Conservation (phyloP, 2,113 vertebrate genomes). For the Athene cunicularia region DNA sequence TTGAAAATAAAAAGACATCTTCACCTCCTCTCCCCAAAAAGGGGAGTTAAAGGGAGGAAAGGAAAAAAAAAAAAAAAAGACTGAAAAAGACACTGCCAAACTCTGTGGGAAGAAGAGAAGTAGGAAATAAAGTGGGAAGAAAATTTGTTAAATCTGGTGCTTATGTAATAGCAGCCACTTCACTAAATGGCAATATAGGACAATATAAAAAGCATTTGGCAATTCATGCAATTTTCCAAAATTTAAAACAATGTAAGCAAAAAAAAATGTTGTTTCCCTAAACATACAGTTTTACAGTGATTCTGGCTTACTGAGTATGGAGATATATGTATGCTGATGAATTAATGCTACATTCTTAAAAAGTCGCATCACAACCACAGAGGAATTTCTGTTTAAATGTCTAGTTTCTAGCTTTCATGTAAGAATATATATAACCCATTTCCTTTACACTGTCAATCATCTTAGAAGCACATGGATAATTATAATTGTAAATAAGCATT, state of each 20-base stretch:
- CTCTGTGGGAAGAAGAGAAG: background rate
- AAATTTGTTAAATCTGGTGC: background rate
- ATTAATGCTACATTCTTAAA: background rate
- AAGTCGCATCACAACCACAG: background rate
- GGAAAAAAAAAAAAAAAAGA: background rate
- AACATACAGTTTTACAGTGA: background rate
- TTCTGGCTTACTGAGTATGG: background rate
- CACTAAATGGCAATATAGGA: background rate
- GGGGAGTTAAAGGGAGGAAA: background rate
- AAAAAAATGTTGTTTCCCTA: background rate
- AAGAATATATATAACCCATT: background rate
- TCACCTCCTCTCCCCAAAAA: background rate
- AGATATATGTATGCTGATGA: background rate
- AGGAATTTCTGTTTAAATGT: background rate
- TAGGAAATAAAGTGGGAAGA: background rate
- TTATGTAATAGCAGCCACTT: background rate
- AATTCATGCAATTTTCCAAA: background rate
- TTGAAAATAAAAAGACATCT: constrained; percentile 47
- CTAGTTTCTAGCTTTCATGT: background rate
- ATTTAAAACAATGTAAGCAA: background rate
- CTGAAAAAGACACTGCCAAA: constrained; percentile 10
- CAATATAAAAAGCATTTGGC: background rate
- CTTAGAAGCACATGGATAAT: background rate
- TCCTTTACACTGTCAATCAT: background rate
- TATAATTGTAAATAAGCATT: constrained; percentile 56